Conservation (phyloP, 2,888 invertebrate species). For the Isoperla grammatica region DNA sequence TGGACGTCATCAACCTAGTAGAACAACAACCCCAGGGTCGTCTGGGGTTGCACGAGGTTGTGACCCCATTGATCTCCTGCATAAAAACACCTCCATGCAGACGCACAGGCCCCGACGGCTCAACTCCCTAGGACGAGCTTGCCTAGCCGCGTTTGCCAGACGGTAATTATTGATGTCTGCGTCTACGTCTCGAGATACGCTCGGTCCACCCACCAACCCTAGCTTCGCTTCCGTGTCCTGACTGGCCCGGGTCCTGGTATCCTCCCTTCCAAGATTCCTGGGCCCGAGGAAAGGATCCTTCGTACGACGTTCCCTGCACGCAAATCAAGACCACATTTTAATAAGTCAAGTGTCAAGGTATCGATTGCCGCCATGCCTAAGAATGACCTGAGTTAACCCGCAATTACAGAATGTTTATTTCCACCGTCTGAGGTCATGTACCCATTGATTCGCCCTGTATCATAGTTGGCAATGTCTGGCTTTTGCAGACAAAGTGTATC, state of each 20-base stretch:
- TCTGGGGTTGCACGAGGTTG: constrained; percentile 18
- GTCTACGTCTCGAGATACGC: not conserved
- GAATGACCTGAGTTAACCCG: constrained; percentile 33
- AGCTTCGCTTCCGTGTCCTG: constrained; percentile 5
- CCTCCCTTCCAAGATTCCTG: constrained; percentile 1
- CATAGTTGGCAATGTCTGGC: constrained; percentile 37
- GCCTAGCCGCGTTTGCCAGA: constrained; percentile 19
- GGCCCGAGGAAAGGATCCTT: not conserved
- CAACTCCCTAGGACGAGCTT: not conserved
- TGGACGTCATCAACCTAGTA: constrained; percentile 7
- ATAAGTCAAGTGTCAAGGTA: constrained; percentile 1
- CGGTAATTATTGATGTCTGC: constrained; percentile 27
- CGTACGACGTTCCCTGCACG: not conserved
- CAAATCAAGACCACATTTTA: constrained; percentile 2
- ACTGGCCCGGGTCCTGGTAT: constrained; percentile 5
- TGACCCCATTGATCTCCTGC: constrained; percentile 19
- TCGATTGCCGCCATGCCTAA: constrained; percentile 21
- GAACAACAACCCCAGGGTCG: constrained; percentile 17
- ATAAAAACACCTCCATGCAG: constrained; percentile 9
- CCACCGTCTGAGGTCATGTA: constrained; percentile 16
- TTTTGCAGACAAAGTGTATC: constrained; percentile 38
- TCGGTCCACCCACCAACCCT: constrained; percentile 8
- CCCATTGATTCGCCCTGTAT: constrained; percentile 21
- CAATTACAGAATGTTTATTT: constrained; percentile 35
- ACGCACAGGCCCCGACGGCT: constrained; percentile 1